A percentile compares a stretch with the other conserved stretches of the same genome.
Conservation (phyloP, 1,140 invertebrate species). For the Bombus turneri region DNA sequence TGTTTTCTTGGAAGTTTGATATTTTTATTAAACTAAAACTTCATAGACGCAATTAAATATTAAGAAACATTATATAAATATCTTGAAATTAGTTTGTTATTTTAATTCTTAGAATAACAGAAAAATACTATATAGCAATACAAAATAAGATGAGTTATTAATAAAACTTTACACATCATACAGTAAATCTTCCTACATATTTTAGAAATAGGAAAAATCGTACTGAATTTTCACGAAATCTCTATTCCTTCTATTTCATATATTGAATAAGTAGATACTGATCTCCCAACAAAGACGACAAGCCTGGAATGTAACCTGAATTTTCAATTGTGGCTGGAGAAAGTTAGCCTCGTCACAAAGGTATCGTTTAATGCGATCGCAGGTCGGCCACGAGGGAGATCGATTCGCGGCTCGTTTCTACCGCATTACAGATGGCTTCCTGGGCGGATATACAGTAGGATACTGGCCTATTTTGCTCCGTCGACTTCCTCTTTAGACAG, state of each 20-base stretch:
- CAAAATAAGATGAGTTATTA: no score
- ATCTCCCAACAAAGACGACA: background rate
- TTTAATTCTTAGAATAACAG: background rate
- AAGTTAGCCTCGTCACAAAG: background rate
- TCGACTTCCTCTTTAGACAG: slow-evolving; percentile 20
- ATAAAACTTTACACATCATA: no score
- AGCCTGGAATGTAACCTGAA: no score
- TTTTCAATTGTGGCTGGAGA: background rate
- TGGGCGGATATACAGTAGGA: slow-evolving; percentile 11
- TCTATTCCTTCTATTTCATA: background rate
- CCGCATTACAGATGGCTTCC: slow-evolving; percentile 36
- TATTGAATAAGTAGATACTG: background rate
- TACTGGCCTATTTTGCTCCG: slow-evolving; percentile 38
- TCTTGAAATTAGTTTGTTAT: background rate
- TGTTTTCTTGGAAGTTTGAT: background rate
- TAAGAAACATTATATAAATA: background rate
- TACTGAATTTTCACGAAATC: background rate
- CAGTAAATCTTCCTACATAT: background rate
- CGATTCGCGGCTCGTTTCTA: slow-evolving; percentile 21
- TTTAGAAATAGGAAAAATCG: background rate
- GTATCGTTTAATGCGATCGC: slow-evolving; percentile 27
- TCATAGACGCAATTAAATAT: background rate
- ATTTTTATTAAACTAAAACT: no score
- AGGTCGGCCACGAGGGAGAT: background rate
- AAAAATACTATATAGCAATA: background rate